Evolutionary conservation across 1,140 invertebrate species (phyloP).

Genomic region (Frieseomelitta varia): DNA sequence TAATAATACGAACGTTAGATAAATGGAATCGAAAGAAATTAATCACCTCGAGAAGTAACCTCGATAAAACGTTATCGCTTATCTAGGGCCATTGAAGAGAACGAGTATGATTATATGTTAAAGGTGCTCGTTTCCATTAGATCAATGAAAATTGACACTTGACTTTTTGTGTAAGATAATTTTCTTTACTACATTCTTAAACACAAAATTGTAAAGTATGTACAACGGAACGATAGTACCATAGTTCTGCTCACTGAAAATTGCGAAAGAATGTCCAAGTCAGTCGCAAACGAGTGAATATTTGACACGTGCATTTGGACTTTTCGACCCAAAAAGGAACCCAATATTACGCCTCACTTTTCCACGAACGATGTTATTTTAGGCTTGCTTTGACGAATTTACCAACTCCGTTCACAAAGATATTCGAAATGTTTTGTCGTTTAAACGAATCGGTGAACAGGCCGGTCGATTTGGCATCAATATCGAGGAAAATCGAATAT

Average conservation of each 20-base stretch:
- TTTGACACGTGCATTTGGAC: neutral
- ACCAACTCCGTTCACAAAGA: neutral
- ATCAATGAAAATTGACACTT: neutral
- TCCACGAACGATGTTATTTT: slow-evolving; percentile 15
- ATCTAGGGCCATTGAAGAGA: too few species aligned
- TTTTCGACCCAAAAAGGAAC: neutral
- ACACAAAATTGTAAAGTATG: too few species aligned
- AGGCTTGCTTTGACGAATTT: slow-evolving; percentile 30
- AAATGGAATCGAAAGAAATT: slow-evolving; percentile 40
- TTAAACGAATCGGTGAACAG: neutral
- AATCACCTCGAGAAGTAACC: slow-evolving; percentile 23
- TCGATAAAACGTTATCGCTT: neutral
- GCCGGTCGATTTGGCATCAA: neutral
- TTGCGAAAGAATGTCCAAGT: neutral
- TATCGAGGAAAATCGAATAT: neutral
- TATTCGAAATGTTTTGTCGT: neutral
- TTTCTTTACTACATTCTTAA: neutral
- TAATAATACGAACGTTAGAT: too few species aligned
- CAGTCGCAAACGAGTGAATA: neutral
- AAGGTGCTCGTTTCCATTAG: neutral
- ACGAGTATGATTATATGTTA: too few species aligned
- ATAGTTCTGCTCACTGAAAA: neutral
- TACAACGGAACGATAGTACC: too few species aligned
- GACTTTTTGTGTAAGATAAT: neutral
- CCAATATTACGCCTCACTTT: slow-evolving; percentile 22